Evolutionary conservation across 2,888 invertebrate species (phyloP).

Genomic region (Pyrocoelia pectoralis): DNA sequence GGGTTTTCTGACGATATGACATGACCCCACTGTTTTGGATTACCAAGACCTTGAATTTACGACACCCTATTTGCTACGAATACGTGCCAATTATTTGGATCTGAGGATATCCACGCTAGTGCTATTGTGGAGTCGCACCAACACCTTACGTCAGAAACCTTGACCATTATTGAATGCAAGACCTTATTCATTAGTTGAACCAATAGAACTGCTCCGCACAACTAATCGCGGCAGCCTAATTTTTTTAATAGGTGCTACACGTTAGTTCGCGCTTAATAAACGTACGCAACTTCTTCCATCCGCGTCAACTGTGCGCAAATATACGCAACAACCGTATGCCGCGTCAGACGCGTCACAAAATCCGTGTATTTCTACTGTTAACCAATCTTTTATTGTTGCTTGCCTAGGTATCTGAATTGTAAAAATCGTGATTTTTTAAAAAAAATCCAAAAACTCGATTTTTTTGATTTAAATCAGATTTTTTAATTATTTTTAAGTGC

Average conservation of each 20-base stretch:
- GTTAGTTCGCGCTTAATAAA: conserved; percentile 44
- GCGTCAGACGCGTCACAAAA: conserved; percentile 40
- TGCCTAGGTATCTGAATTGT: conserved; percentile 38
- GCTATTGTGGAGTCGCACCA: conserved; percentile 45
- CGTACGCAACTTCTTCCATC: conserved; percentile 5
- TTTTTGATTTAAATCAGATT: too few species aligned
- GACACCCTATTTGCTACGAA: conserved; percentile 42
- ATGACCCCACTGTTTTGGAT: conserved; percentile 40
- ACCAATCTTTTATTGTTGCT: not conserved
- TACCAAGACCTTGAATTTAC: conserved; percentile 35
- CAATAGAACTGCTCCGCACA: conserved; percentile 42
- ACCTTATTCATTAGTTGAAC: conserved; percentile 26
- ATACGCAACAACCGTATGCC: conserved; percentile 41
- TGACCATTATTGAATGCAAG: conserved; percentile 13
- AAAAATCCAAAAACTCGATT: too few species aligned
- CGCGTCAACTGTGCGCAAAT: conserved; percentile 27
- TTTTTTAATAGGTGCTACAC: conserved; percentile 45
- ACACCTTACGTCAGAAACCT: conserved; percentile 10
- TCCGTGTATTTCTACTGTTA: conserved; percentile 33
- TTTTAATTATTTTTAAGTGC: conserved; percentile 46
- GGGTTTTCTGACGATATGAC: conserved; percentile 44
- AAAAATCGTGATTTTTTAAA: conserved; percentile 37
- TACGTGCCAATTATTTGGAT: conserved; percentile 34
- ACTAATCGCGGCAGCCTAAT: conserved; percentile 40
- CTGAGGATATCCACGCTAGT: conserved; percentile 40